Base-by-base conservation (phyloP, 2,113 vertebrate genomes). In the Gallinago media region DNA sequence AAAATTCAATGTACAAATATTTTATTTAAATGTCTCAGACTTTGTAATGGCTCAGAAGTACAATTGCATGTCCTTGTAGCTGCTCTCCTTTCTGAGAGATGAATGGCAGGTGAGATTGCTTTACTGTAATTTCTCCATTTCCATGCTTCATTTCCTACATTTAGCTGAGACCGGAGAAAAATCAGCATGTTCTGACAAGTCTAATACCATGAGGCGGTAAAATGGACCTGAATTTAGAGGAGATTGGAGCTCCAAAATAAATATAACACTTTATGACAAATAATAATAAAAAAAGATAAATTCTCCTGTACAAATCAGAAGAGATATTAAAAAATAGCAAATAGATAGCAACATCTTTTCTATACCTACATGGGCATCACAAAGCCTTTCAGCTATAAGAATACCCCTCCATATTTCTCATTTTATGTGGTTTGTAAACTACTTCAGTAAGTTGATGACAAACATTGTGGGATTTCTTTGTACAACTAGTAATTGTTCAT, bases 221-320 rank as follows among this genome's bases (percentile, higher is more conserved):
- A 97, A 98, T 96, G 95, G 96, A 97, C 97, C 96, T 97, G 97
- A 96, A 97, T 90, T 80, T 78, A 85, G 50, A 76, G 85, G 94
- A 97, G 96, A 88, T 15, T 67, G 23, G 84, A 87, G 54, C 89
- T 98, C 96, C 96, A 96, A 98, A 98, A 98, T 98, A 98, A 98
- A 98, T 96, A 97, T 81, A 98, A 98, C 74, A 96, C 74, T 92
- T 96, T 89, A 97, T 97, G 95, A 97, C 81, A 97, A 98, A 97
- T 85, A 75, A 97, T 97, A 98, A 97, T 93, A 97, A 97, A 94
- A 98, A 97, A 97, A 70, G 79, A 92, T 96, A 96, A 91, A 92
- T 88, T 98, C 98, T 98, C 98, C 98, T 98, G 98, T 98, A 98
- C 96, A 98, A 98, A 98, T 98, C 98, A 97, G 97, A 98, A 98